These are phyloP conservation scores for Pseudoips prasinana DNA, from an alignment of 2,888 invertebrate genomes.

Conservation along the genomic window DNA sequence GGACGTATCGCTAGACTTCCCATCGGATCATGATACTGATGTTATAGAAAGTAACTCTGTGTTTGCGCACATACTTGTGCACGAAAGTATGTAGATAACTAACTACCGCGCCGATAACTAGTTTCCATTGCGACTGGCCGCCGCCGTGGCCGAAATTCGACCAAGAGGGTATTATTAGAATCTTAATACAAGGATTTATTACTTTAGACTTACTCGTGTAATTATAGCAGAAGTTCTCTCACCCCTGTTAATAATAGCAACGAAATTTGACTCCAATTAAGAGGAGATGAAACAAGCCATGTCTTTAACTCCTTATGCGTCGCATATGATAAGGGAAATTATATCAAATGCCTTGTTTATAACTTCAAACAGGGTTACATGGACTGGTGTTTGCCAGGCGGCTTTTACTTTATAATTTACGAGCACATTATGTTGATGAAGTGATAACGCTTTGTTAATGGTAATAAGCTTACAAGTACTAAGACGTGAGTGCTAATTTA, in stretches of 20 bases:
- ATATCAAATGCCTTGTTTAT: slow-evolving; percentile 25
- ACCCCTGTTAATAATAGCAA: slow-evolving; percentile 7
- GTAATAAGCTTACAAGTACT: slow-evolving; percentile 12
- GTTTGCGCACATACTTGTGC: too few relatives aligned
- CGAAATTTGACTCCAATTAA: slow-evolving; percentile 25
- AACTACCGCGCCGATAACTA: too few relatives aligned
- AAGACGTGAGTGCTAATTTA: neutral
- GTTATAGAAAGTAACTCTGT: too few relatives aligned
- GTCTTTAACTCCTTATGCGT: slow-evolving; percentile 6
- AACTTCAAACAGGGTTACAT: slow-evolving; percentile 32
- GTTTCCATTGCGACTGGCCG: too few relatives aligned
- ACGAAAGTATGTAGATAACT: too few relatives aligned
- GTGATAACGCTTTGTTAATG: slow-evolving; percentile 24
- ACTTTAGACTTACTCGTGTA: neutral
- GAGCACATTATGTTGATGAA: slow-evolving; percentile 25
- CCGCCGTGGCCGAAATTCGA: too few relatives aligned
- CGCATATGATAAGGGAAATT: slow-evolving; percentile 3
- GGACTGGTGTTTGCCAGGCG: slow-evolving; percentile 11
- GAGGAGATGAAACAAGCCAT: slow-evolving; percentile 15
- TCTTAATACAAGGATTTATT: too few relatives aligned
- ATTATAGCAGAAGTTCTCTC: neutral
- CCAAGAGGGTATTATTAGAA: too few relatives aligned
- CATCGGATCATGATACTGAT: too few relatives aligned
- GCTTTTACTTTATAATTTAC: slow-evolving; percentile 32
- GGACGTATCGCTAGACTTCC: too few relatives aligned